Percentiles rank a stretch among this genome's conserved stretches.
Evolutionary conservation across 2,113 vertebrate genomes (phyloP).

Genomic region (Oxyruncus cristatus): DNA sequence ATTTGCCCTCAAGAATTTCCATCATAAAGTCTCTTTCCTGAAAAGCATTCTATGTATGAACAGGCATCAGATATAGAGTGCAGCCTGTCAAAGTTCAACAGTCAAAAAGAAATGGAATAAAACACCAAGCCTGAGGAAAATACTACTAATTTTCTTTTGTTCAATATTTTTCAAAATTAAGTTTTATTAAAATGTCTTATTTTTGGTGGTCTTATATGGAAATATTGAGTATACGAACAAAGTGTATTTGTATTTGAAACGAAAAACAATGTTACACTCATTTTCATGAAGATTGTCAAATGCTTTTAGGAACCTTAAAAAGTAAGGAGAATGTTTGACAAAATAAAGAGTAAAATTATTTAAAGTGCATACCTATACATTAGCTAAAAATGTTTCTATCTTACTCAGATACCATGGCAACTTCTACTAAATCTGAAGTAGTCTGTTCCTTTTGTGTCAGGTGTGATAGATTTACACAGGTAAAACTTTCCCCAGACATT

Average conservation of each 20-base stretch:
- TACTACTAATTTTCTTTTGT: not conserved
- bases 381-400: not conserved
- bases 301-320: not conserved
- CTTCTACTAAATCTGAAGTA: constrained; percentile 27
- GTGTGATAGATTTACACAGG: not conserved
- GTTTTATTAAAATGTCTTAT: not conserved
- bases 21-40: not conserved
- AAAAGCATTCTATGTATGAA: not conserved
- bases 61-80: not conserved
- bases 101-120: not conserved
- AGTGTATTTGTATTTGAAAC: not conserved
- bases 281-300: not conserved
- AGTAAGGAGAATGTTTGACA: not conserved
- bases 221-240: not conserved
- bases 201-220: not conserved
- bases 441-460: not conserved
- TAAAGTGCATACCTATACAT: not conserved
- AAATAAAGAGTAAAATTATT: not conserved
- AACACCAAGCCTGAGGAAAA: not conserved
- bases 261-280: not conserved
- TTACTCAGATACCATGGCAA: not conserved
- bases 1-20: not conserved
- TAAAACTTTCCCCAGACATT: not conserved
- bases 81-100: not conserved
- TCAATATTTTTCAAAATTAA: not conserved